Base-by-base conservation (phyloP, 2,888 invertebrate genomes). In the Agrotis ipsilon region DNA sequence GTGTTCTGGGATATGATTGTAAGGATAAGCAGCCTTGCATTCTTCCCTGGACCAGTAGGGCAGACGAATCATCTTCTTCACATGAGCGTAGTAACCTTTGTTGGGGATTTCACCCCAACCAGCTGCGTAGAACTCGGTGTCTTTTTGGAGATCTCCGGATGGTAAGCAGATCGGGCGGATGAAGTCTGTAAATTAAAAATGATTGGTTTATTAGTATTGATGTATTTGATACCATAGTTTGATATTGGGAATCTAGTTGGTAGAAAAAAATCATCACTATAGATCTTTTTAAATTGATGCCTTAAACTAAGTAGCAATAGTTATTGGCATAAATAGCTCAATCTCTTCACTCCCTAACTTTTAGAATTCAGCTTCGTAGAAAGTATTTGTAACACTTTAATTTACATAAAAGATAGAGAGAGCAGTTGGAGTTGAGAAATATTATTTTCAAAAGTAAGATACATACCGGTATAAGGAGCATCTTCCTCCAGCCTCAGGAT, bases 131-230 rank as follows among this genome's bases (percentile, higher is more conserved):
- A 92, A 87, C 11, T 75, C 70, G 0, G 85, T 80, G 43, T 83
- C 73, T 6, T 68, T 24, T 0, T 73, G 59, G 0, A 88, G 55
- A 0, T 79, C 68, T 13, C 84, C 82, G 1, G 84, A 75, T 0
- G 92, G 91, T 24, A 91, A 60, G 68, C 92, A 92, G 24, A 89
- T 84, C 1, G 91, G 91, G 6, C 92, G 81, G 64, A 92, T 91
- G 67, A 91, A 92, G 69, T 92, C 92, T 92, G 87, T 19, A 75
- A 86, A 58, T 9, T 7, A 68, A 55, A 9, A 45, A 61, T 16
- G 1, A 58, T 16, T 24, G 2, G 13, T 43, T 65, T 49, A 61
- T 82, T 46, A 79, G 27, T 57, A 45, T 11, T 46, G n/a, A 3
- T 0, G n/a, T 52, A n/a, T 0, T 32, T 49, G 4, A 13, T 43